Base-by-base conservation (phyloP, 2,888 invertebrate species). In the Eilema griseolum region DNA sequence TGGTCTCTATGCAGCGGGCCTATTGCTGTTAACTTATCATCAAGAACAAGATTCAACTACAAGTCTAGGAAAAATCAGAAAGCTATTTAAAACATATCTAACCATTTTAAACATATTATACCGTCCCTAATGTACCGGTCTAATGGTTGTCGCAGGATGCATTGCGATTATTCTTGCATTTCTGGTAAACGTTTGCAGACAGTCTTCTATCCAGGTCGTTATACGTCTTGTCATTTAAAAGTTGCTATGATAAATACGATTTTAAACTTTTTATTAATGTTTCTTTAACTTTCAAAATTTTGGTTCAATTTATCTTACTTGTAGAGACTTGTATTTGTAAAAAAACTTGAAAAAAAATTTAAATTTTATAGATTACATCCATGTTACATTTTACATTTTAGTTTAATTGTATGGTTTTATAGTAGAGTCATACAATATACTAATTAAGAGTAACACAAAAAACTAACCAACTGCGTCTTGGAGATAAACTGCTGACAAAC, bases 121-220 rank as follows among this genome's bases (percentile, higher is more conserved):
- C 26, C 33, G 46, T 67, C 61, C 80, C 74, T 82, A 81, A 77
- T 83, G 78, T 84, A 77, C 88, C 66, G 65, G 62, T 66, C 71
- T 78, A 76, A 75, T 76, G 83, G 80, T 75, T 73, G 75, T 73
- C 83, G 84, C 80, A 78, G 83, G 87, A 89, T 92, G 90, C 89
- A 89, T 86, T 78, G 87, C 88, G 90, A 93, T 93, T 91, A 93
- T 93, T 90, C 82, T 79, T 73, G 86, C 89, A 91, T 93, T 93
- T 93, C 84, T 81, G 83, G 78, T 77, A 87, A 88, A 89, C 88
- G 88, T 89, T 89, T 86, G 82, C 83, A 83, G 68, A 67, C 82
- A 83, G 86, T 79, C 77, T 83, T 84, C 85, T 85, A 85, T 82
- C 83, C 67, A 59, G 87, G 88, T 93, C 92, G 92, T 92, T 93